These are phyloP conservation scores for Neuroscelio doddi DNA, from an alignment of 2,888 invertebrate genomes.

Conservation along the genomic window DNA sequence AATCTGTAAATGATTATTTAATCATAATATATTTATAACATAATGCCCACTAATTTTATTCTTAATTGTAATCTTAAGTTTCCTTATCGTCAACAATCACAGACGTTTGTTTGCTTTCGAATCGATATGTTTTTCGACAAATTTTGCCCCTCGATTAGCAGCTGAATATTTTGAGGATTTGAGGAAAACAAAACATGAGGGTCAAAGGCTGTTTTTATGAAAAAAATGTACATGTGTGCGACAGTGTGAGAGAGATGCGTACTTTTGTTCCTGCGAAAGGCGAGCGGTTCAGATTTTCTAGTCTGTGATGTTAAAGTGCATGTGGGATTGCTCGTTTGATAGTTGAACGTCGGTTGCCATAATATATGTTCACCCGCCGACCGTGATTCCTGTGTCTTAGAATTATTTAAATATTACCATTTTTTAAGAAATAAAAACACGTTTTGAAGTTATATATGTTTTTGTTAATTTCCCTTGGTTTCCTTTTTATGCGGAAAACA, in stretches of 20 bases:
- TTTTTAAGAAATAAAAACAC: conserved; percentile 42
- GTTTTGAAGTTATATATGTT: conserved; percentile 23
- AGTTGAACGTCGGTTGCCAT: conserved; percentile 51
- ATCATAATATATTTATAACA: too few relatives aligned
- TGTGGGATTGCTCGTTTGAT: conserved; percentile 32
- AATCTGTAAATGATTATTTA: too few relatives aligned
- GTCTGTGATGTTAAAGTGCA: conserved; percentile 48
- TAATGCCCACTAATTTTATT: too few relatives aligned
- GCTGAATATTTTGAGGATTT: too few relatives aligned
- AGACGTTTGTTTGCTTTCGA: too few relatives aligned
- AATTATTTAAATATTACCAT: conserved; percentile 46
- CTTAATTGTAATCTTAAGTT: too few relatives aligned
- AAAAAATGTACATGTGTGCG: neutral
- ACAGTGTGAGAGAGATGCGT: neutral
- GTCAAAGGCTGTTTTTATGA: too few relatives aligned
- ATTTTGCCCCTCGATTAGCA: too few relatives aligned
- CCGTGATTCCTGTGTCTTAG: conserved; percentile 52
- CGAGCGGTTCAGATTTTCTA: conserved; percentile 53
- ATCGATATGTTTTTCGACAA: too few relatives aligned
- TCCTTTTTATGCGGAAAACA: neutral
- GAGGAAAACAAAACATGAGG: too few relatives aligned
- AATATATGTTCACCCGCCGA: conserved; percentile 65
- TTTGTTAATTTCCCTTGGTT: neutral
- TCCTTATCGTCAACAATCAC: too few relatives aligned
- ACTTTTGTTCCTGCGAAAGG: neutral